Percentiles rank a stretch among this genome's conserved stretches.
Evolutionary conservation across 1,140 invertebrate species (phyloP).

Genomic region (Brachionus manjavacas): DNA sequence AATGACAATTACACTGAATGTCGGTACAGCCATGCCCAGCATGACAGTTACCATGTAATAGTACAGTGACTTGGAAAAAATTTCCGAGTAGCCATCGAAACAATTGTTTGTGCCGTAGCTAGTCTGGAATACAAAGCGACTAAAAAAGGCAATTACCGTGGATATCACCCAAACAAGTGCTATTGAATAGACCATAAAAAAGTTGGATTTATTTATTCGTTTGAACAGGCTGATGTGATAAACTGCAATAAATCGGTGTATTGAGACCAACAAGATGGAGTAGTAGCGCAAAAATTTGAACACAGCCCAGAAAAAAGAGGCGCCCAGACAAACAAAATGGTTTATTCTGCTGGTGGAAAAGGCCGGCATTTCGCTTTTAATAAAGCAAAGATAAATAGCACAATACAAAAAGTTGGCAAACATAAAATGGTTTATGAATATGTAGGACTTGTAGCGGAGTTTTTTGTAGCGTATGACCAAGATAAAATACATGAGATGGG

Average conservation of each 20-base stretch:
- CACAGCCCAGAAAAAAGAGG: background rate
- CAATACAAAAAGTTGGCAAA: constrained; percentile 22
- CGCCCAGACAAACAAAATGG: background rate
- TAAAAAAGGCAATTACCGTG: background rate
- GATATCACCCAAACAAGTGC: background rate
- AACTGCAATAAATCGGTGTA: constrained; percentile 17
- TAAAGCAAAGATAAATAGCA: background rate
- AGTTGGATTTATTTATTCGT: background rate
- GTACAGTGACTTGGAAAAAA: background rate
- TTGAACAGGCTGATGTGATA: constrained; percentile 12
- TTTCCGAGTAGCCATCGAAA: constrained; percentile 2
- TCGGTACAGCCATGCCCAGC: constrained; percentile 7
- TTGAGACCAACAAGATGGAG: background rate
- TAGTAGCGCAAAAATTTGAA: constrained; percentile 20
- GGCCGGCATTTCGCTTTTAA: background rate
- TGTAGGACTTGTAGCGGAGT: constrained; percentile 15
- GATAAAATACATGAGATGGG: constrained; percentile 11
- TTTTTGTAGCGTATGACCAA: background rate
- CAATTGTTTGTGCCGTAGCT: constrained; percentile 8
- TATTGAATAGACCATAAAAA: background rate
- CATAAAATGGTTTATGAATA: constrained; percentile 30
- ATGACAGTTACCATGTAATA: background rate
- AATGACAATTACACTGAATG: constrained; percentile 6
- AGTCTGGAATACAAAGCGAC: background rate
- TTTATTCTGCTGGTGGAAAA: background rate